These are phyloP conservation scores for Steatocranus sp. DNA, from an alignment of 2,797 vertebrate genomes.

Conservation along the genomic window DNA sequence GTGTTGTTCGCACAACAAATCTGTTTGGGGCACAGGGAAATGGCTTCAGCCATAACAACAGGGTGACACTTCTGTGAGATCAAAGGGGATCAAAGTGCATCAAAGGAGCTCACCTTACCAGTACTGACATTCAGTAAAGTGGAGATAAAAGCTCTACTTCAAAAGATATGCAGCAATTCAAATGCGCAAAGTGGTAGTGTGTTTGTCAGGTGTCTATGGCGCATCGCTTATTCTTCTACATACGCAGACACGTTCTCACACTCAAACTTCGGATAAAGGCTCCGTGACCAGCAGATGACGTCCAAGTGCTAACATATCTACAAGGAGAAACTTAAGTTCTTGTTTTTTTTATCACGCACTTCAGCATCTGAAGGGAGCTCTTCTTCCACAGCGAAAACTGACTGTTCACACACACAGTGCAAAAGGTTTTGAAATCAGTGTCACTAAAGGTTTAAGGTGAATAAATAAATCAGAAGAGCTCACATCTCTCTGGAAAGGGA, in stretches of 20 bases:
- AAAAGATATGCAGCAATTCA: constrained; percentile 66
- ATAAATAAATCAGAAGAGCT: neutral
- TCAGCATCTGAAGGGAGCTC: constrained; percentile 1
- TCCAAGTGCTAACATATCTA: constrained; percentile 40
- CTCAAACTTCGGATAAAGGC: neutral
- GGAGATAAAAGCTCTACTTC: constrained; percentile 71
- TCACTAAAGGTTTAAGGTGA: neutral
- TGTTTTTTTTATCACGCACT: neutral
- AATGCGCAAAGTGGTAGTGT: constrained; percentile 42
- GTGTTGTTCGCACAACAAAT: constrained; percentile 64
- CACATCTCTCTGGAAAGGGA: neutral
- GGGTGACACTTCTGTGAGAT: constrained; percentile 68
- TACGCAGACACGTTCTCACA: neutral
- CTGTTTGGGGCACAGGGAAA: constrained; percentile 51
- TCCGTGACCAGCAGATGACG: constrained; percentile 61
- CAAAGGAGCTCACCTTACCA: constrained; percentile 64
- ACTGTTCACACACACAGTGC: neutral
- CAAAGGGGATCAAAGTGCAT: constrained; percentile 70
- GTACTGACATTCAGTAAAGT: constrained; percentile 68
- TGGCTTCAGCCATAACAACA: constrained; percentile 64
- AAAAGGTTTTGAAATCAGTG: neutral
- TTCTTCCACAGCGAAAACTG: neutral
- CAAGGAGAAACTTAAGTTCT: neutral
- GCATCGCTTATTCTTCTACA: neutral
- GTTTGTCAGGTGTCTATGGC: constrained; percentile 51